These are phyloP conservation scores for Oreochromis grahami DNA, from an alignment of 2,797 vertebrate genomes.

Conservation along the genomic window DNA sequence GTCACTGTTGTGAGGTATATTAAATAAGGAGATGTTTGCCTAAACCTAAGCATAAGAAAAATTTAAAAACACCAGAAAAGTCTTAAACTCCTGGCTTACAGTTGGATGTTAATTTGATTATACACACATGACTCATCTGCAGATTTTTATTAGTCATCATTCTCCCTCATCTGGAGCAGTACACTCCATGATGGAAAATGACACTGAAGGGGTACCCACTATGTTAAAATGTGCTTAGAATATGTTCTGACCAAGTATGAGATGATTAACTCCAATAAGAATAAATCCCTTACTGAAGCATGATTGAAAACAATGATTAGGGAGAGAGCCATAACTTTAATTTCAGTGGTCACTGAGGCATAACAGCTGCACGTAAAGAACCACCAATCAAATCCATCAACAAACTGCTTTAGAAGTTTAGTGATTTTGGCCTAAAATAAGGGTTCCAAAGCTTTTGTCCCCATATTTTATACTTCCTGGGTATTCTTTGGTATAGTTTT, in stretches of 20 bases:
- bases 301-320: not conserved
- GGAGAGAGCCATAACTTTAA: not conserved
- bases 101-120: not conserved
- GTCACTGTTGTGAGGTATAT: not conserved
- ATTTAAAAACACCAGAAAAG: not conserved
- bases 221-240: not conserved
- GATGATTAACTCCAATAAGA: not conserved
- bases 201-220: not conserved
- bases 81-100: not conserved
- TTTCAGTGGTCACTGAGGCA: not conserved
- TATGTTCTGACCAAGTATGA: not conserved
- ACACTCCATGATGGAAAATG: not conserved
- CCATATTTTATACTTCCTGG: not conserved
- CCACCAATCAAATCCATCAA: not conserved
- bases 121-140: not conserved
- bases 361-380: not conserved
- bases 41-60: not conserved
- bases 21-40: not conserved
- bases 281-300: not conserved
- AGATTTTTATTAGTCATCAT: not conserved
- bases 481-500: not conserved
- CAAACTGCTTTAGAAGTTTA: not conserved
- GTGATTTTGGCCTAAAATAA: not conserved
- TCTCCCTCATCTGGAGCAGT: not conserved
- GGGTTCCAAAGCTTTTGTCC: not conserved